Conservation (phyloP, 92 coral and sea anemone species). For the Scolanthus callimorphus region DNA sequence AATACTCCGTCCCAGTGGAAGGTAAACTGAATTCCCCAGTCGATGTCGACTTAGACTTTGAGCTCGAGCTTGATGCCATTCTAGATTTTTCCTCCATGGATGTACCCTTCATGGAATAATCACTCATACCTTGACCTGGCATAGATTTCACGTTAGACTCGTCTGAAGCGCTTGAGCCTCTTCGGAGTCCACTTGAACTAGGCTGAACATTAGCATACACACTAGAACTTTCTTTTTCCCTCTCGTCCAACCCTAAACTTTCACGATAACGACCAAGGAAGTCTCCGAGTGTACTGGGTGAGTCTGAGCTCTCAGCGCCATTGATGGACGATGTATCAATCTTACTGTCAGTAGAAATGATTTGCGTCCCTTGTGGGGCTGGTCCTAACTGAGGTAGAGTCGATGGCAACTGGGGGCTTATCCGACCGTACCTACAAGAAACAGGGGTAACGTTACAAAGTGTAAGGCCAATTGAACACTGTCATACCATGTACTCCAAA, state of each 20-base stretch:
- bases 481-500: too few relatives aligned
- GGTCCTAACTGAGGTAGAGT: too few relatives aligned
- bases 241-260: not conserved
- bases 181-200: conserved; percentile 7
- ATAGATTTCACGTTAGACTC: not conserved
- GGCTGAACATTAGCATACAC: conserved; percentile 1
- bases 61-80: not conserved
- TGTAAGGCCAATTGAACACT: too few relatives aligned
- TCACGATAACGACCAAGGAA: conserved; percentile 1
- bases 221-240: conserved; percentile 16
- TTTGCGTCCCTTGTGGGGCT: too few relatives aligned
- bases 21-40: conserved; percentile 43
- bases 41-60: conserved; percentile 33
- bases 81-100: not conserved
- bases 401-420: too few relatives aligned
- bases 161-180: conserved; percentile 26
- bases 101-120: too few relatives aligned
- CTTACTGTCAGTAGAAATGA: too few relatives aligned
- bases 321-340: too few relatives aligned
- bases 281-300: not conserved
- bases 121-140: not conserved
- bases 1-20: conserved; percentile 49
- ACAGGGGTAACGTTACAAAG: too few relatives aligned
- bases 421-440: too few relatives aligned
- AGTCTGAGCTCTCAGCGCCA: not conserved